Conservation (phyloP, 2,888 invertebrate genomes). For the Drosophila stalkeri region DNA sequence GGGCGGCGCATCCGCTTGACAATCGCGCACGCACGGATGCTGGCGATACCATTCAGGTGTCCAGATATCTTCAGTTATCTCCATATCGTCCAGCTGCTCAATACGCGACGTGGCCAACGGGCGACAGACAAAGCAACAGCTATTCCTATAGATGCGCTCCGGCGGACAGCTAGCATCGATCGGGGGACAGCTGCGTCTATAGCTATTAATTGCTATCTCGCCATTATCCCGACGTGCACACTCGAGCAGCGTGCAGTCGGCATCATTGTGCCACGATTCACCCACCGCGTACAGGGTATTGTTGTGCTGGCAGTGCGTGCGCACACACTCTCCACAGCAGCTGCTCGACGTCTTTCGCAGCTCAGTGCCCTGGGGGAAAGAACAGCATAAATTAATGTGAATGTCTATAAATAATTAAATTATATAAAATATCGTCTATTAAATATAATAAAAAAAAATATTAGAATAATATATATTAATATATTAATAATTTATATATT, state of each 20-base stretch:
- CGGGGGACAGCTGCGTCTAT: conserved; percentile 81
- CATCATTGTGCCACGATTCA: conserved; percentile 83
- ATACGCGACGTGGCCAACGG: conserved; percentile 38
- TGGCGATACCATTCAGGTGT: conserved; percentile 80
- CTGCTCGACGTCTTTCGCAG: conserved; percentile 69
- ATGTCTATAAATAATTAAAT: too few relatives aligned
- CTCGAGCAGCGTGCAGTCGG: conserved; percentile 83
- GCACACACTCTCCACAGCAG: conserved; percentile 84
- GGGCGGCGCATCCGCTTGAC: conserved; percentile 86
- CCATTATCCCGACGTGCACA: conserved; percentile 74
- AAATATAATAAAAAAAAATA: too few relatives aligned
- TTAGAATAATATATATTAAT: too few relatives aligned
- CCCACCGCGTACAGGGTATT: conserved; percentile 80
- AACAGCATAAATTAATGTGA: neutral
- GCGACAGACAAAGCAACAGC: conserved; percentile 82
- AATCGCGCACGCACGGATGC: conserved; percentile 88
- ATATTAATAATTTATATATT: too few relatives aligned
- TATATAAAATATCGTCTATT: too few relatives aligned
- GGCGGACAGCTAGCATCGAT: conserved; percentile 77
- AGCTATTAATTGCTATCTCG: conserved; percentile 80
- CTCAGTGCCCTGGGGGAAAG: conserved; percentile 78
- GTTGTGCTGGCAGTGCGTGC: conserved; percentile 82
- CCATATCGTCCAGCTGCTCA: conserved; percentile 40
- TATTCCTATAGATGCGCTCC: conserved; percentile 72
- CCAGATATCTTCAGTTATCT: conserved; percentile 67